Evolutionary conservation across 2,113 vertebrate species (phyloP), one percentile per base, ranked within the genome.

Genomic region (Ochotona curzoniae): DNA sequence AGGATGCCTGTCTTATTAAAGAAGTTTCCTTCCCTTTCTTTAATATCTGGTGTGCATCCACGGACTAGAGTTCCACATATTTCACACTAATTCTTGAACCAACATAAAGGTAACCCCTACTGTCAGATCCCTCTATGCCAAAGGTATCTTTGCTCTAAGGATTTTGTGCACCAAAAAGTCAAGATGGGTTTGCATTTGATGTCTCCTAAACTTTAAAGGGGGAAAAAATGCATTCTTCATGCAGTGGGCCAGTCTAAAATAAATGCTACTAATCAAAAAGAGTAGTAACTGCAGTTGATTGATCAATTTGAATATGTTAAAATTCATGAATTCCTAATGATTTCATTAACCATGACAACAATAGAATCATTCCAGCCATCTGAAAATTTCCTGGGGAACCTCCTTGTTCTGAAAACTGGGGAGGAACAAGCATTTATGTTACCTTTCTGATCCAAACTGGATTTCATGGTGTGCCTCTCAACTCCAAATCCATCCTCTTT

Each of bases 291-390:
- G 7, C 23, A 21, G 47, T 21, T 30, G 32, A 95, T n/a, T 1
- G 7, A 90, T 28, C 21, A 30, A 51, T 64, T 86, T 47, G 73
- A 25, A 47, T 44, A 28, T 7, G 20, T 91, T 94, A 49, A 69
- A 90, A 82, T 75, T 79, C 83, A 26, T 67, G 49, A 49, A n/a
- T 67, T 74, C 32, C 14, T 60, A 66, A 74, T 75, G 92, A 78
- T 47, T 94, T 76, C 51, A 70, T 44, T 91, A 93, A 83, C 44
- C 91, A 60, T 32, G 73, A n/a, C 30, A 78, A 61, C 67, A 49
- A 70, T 49, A n/a, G 80, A 89, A 74, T 64, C 20, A 70, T 84
- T 44, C 61, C 1, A 57, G 63, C 32, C 61, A 66, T 70, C 63
- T 20, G 54, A 73, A 79, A n/a, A 14, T 66, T 61, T 90, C 32